Evolutionary conservation across 2,888 invertebrate genomes (phyloP).

Genomic region (Coelopa pilipes): DNA sequence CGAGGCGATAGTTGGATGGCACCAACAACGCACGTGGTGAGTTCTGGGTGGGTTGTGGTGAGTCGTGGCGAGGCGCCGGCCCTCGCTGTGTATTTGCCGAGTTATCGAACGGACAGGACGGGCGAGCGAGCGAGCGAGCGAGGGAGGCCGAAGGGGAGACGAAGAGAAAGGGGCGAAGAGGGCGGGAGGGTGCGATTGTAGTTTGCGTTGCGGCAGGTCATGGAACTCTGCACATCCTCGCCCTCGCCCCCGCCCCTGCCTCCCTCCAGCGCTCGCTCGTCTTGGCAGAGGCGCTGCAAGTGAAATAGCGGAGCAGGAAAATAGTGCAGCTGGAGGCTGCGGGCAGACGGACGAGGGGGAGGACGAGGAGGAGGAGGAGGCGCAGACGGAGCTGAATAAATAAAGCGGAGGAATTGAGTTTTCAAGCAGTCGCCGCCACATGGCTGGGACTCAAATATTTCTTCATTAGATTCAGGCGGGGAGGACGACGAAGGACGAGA

Average conservation of each 20-base stretch:
- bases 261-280: no score
- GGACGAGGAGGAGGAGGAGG: no score
- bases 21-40: neutral
- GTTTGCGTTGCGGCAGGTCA: slow-evolving; percentile 50
- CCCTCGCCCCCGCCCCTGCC: neutral
- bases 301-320: no score
- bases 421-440: no score
- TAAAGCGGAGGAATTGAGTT: no score
- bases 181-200: slow-evolving; percentile 32
- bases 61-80: neutral
- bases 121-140: neutral
- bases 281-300: no score
- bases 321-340: neutral
- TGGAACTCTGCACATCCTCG: slow-evolving; percentile 44
- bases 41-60: neutral
- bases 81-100: slow-evolving; percentile 16
- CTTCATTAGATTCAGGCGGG: no score
- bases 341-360: neutral
- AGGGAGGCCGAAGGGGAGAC: neutral
- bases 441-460: no score
- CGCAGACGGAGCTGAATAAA: no score
- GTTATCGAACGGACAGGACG: slow-evolving; percentile 18
- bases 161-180: neutral
- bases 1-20: neutral
- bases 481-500: no score